Evolutionary conservation across 2,113 vertebrate genomes (phyloP).

Genomic region (Eptatretus burgeri): DNA sequence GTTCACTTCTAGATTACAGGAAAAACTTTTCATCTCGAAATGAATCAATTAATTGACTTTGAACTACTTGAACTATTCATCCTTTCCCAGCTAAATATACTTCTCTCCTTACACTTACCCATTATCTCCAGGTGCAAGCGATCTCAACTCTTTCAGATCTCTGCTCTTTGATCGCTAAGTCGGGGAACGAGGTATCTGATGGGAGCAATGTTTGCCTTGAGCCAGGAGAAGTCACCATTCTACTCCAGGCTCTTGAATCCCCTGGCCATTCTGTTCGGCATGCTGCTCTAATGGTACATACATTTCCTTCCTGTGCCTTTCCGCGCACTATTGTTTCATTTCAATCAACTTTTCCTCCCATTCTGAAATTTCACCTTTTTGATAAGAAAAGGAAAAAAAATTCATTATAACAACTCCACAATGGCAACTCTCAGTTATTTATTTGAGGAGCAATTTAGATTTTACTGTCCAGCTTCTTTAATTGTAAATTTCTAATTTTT

Average conservation of each 20-base stretch:
- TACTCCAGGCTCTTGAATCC: slow-evolving; percentile 45
- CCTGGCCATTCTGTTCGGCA: slow-evolving; percentile 63
- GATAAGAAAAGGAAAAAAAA: neutral
- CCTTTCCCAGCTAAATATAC: neutral
- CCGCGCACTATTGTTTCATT: too few relatives aligned
- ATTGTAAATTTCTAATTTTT: too few relatives aligned
- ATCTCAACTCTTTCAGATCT: slow-evolving; percentile 33
- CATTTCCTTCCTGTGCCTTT: too few relatives aligned
- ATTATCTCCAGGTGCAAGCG: slow-evolving; percentile 36
- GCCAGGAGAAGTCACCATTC: slow-evolving; percentile 55
- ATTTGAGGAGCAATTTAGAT: too few relatives aligned
- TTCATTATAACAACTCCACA: neutral
- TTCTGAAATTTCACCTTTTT: neutral
- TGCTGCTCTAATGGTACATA: slow-evolving; percentile 16
- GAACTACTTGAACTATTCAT: too few relatives aligned
- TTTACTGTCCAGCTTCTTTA: too few relatives aligned
- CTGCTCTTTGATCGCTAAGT: slow-evolving; percentile 57
- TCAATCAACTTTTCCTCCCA: neutral
- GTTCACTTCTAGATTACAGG: too few relatives aligned
- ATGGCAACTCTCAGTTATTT: neutral
- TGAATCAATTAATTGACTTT: too few relatives aligned
- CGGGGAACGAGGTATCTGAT: slow-evolving; percentile 28
- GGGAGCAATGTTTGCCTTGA: slow-evolving; percentile 25
- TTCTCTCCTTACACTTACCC: neutral
- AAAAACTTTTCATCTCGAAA: too few relatives aligned